Conservation (phyloP, 1,140 invertebrate genomes). For the Caenorhabditis briggsae region DNA sequence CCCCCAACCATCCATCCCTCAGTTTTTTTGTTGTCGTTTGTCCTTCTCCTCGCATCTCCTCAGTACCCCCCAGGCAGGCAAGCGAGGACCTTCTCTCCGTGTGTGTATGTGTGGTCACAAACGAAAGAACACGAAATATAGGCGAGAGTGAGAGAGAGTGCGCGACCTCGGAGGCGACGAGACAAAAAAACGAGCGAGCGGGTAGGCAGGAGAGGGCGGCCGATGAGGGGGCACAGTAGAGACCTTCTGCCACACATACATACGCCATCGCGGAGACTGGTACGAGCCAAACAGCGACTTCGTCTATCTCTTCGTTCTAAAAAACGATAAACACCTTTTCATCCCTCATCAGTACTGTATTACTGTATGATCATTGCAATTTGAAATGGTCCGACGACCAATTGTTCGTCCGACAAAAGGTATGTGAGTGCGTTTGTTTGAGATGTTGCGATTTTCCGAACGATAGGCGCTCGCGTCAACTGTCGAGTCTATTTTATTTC, state of each 20-base stretch:
- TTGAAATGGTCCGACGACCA: constrained; percentile 29
- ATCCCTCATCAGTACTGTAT: too few species aligned
- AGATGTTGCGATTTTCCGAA: not conserved
- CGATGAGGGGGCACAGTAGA: constrained; percentile 7
- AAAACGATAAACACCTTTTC: constrained; percentile 11
- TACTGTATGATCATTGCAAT: not conserved
- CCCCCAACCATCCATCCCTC: not conserved
- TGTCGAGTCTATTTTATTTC: not conserved
- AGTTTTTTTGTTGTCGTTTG: constrained; percentile 11
- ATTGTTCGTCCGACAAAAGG: constrained; percentile 8
- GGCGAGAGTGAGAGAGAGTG: constrained; percentile 43
- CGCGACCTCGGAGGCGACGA: constrained; percentile 47
- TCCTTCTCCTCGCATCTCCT: not conserved
- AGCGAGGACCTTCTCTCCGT: not conserved
- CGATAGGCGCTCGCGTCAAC: not conserved
- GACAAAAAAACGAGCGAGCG: constrained; percentile 50
- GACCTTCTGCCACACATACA: constrained; percentile 50
- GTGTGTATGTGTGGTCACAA: not conserved
- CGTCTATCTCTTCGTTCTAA: constrained; percentile 17
- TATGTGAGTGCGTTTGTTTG: not conserved
- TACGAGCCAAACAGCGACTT: constrained; percentile 45
- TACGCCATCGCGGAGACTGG: constrained; percentile 52
- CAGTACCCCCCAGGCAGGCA: constrained; percentile 35
- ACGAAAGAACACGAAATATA: constrained; percentile 51
- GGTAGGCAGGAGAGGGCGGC: constrained; percentile 36